Conservation (phyloP, 2,888 invertebrate genomes). For the Dione juno region DNA sequence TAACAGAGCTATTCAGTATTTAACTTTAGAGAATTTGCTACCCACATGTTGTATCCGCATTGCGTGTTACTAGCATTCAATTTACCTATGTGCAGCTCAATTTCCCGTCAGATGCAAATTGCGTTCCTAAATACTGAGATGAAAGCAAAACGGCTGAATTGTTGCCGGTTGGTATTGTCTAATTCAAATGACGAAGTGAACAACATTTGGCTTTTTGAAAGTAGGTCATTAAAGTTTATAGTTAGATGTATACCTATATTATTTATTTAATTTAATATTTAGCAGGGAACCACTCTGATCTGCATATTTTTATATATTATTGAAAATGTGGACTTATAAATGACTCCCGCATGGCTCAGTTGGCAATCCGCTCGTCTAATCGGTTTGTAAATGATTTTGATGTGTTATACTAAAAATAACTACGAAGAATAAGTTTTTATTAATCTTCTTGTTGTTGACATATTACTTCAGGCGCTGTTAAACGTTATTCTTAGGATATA, state of each 20-base stretch:
- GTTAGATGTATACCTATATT: not conserved
- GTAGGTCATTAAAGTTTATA: conserved; percentile 4
- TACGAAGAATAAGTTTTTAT: too few species aligned
- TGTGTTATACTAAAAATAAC: too few species aligned
- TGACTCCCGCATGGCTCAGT: not conserved
- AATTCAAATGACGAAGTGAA: conserved; percentile 14
- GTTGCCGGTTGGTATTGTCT: conserved; percentile 20
- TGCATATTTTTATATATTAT: too few species aligned
- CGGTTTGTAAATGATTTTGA: too few species aligned
- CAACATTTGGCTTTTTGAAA: conserved; percentile 19
- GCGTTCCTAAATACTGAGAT: conserved; percentile 27
- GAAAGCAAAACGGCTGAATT: conserved; percentile 30
- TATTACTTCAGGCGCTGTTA: too few species aligned
- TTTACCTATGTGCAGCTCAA: conserved; percentile 32
- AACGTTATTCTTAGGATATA: too few species aligned
- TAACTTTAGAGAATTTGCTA: conserved; percentile 35
- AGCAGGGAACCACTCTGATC: too few species aligned
- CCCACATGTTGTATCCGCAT: conserved; percentile 33
- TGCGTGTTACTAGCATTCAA: conserved; percentile 33
- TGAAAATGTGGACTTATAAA: not conserved
- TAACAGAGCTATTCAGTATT: conserved; percentile 12
- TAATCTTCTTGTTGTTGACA: too few species aligned
- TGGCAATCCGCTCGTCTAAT: too few species aligned
- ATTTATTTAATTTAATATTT: too few species aligned
- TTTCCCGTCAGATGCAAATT: conserved; percentile 36